These are phyloP conservation scores for Parascotia fuliginaria DNA, from an alignment of 2,888 invertebrate genomes.

Conservation along the genomic window DNA sequence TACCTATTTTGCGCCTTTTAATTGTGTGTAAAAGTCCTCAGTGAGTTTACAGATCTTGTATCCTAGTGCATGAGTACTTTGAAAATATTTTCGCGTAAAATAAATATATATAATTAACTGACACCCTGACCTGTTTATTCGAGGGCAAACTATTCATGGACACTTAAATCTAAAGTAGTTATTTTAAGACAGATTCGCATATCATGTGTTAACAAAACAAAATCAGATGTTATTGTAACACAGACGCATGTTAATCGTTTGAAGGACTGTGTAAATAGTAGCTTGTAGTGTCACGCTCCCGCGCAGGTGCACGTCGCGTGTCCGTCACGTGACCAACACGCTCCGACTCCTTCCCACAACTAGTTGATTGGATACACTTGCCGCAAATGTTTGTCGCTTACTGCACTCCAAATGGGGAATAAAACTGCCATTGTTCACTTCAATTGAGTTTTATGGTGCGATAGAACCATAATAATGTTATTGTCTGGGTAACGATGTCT, in stretches of 20 bases:
- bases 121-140: conserved; percentile 9
- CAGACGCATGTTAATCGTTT: conserved; percentile 32
- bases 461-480: conserved; percentile 64
- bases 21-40: too few relatives aligned
- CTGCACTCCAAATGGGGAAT: conserved; percentile 61
- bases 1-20: too few relatives aligned
- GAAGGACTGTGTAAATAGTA: conserved; percentile 20
- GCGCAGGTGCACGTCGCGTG: conserved; percentile 69
- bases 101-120: conserved; percentile 1
- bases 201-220: conserved; percentile 2
- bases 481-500: conserved; percentile 41
- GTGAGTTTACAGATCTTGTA: too few relatives aligned
- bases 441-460: conserved; percentile 57
- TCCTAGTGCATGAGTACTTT: too few relatives aligned
- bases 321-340: conserved; percentile 57
- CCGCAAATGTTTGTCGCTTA: conserved; percentile 68
- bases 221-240: conserved; percentile 39
- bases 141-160: conserved; percentile 18
- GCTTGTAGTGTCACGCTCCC: conserved; percentile 25
- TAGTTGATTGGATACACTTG: conserved; percentile 75
- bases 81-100: conserved; percentile 1
- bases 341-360: conserved; percentile 34
- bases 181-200: conserved; percentile 38
- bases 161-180: conserved; percentile 31
- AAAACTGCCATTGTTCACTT: conserved; percentile 61